Conservation (phyloP, 2,113 vertebrate species). For the Melanostigma gelatinosum region DNA sequence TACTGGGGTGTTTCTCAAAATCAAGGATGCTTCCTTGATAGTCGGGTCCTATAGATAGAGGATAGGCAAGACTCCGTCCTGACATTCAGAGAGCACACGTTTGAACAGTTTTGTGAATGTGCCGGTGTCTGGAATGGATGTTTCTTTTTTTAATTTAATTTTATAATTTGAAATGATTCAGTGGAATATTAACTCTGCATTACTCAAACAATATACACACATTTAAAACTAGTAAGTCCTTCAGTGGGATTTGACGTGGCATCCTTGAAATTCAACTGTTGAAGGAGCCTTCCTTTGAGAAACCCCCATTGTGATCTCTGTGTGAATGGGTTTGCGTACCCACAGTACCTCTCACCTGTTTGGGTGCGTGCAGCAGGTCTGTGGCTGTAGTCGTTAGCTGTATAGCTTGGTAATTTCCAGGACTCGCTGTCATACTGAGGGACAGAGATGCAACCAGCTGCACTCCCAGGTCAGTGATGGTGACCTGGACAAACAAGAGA, state of each 20-base stretch:
- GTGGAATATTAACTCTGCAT: background rate
- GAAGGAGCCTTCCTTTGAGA: background rate
- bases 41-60: background rate
- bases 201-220: background rate
- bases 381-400: constrained; percentile 87
- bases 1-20: background rate
- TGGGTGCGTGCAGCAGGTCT: constrained; percentile 87
- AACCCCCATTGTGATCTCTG: background rate
- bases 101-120: background rate
- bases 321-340: background rate
- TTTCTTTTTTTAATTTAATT: too few relatives aligned
- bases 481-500: constrained; percentile 78
- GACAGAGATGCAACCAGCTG: constrained; percentile 91
- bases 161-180: too few relatives aligned
- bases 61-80: background rate
- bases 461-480: constrained; percentile 90
- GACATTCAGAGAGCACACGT: background rate
- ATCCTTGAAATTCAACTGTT: background rate
- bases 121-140: background rate
- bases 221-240: background rate
- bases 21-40: background rate
- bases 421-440: constrained; percentile 86
- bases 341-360: constrained; percentile 84
- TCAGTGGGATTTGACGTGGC: background rate
- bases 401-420: constrained; percentile 85